phyloP scores from a whole-genome alignment of 2,888 invertebrate species.

The Tachystola acroxantha region DNA sequence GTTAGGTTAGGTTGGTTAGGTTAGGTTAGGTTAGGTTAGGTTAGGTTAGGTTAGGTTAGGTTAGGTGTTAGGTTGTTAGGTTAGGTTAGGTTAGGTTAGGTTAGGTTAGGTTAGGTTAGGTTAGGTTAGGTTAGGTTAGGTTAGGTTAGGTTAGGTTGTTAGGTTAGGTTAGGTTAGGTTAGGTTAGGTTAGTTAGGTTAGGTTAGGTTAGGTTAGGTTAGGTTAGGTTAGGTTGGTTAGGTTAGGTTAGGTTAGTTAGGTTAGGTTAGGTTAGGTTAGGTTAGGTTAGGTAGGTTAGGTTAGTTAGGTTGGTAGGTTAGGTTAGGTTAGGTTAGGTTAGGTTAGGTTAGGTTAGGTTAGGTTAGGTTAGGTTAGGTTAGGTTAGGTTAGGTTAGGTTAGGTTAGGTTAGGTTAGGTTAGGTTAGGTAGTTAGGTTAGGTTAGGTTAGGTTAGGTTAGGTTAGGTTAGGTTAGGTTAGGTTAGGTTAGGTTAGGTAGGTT shows the following conservation, averaged over 20 bases:
- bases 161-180: conserved; percentile 15
- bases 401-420: conserved; percentile 15
- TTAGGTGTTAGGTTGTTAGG: conserved; percentile 13
- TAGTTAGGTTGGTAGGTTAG: conserved; percentile 12
- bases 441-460: conserved; percentile 17
- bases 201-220: conserved; percentile 20
- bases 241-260: conserved; percentile 18
- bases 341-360: conserved; percentile 16
- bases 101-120: conserved; percentile 12
- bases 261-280: conserved; percentile 20
- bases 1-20: conserved; percentile 10
- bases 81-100: no score
- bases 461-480: conserved; percentile 19
- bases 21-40: conserved; percentile 11
- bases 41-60: conserved; percentile 11
- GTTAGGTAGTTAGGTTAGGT: conserved; percentile 18
- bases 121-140: conserved; percentile 15
- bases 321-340: conserved; percentile 15
- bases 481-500: conserved; percentile 17
- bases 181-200: conserved; percentile 16
- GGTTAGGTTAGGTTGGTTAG: conserved; percentile 21
- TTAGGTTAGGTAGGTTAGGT: conserved; percentile 17
- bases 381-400: conserved; percentile 12
- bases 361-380: conserved; percentile 18
- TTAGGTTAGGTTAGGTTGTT: conserved; percentile 16